phyloP scores from a whole-genome alignment of 2,888 invertebrate genomes.

The Strigamia crassipes region DNA sequence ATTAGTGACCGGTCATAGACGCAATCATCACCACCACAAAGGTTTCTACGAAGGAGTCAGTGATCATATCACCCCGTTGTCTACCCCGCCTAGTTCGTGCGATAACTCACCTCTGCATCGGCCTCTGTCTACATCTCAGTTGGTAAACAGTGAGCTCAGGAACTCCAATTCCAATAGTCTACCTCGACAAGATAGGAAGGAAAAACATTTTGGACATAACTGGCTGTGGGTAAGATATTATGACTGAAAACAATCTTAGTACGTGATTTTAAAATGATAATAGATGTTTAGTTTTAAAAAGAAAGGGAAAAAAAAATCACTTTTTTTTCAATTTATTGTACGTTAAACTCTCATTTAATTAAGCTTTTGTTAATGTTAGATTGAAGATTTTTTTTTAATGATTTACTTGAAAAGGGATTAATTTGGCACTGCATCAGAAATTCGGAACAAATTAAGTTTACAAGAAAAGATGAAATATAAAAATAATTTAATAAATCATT shows the following conservation, averaged over 20 bases:
- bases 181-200: constrained; percentile 43
- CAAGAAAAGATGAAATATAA: not conserved
- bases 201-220: constrained; percentile 43
- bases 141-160: not conserved
- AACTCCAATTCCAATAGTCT: constrained; percentile 41
- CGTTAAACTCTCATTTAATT: not conserved
- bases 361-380: not conserved
- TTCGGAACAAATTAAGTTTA: not conserved
- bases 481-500: not conserved
- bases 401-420: not conserved
- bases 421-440: not conserved
- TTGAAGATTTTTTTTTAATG: not conserved
- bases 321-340: not conserved
- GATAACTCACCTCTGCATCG: constrained; percentile 45
- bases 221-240: constrained; percentile 45
- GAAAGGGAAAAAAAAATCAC: no score
- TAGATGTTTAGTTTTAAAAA: no score
- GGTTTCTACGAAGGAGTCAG: constrained; percentile 46
- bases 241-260: not conserved
- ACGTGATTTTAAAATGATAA: not conserved
- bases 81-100: constrained; percentile 46
- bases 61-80: constrained; percentile 38
- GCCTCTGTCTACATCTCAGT: constrained; percentile 46
- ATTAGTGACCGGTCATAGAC: not conserved
- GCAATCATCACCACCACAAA: not conserved